phyloP scores from a whole-genome alignment of 2,888 invertebrate genomes.

The Erannis defoliaria region DNA sequence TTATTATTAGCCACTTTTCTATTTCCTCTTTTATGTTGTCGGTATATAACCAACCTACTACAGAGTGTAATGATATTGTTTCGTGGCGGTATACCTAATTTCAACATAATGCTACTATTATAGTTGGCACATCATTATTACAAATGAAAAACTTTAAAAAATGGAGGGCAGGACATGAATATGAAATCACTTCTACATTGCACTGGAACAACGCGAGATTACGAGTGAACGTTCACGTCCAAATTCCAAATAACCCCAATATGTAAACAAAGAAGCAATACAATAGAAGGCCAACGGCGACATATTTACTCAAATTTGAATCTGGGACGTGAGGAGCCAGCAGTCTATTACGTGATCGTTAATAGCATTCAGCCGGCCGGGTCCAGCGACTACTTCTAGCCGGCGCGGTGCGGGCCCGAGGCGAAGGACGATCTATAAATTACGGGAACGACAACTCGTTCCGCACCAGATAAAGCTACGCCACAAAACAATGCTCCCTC shows the following conservation, averaged over 20 bases:
- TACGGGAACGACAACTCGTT: constrained; percentile 84
- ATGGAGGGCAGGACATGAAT: constrained; percentile 50
- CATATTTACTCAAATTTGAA: constrained; percentile 81
- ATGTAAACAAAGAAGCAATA: constrained; percentile 69
- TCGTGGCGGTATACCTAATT: constrained; percentile 13
- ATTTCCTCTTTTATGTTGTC: not conserved
- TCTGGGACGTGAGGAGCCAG: constrained; percentile 75
- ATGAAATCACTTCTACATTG: constrained; percentile 54
- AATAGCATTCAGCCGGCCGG: constrained; percentile 63
- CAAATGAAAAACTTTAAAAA: constrained; percentile 42
- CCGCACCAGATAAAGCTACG: constrained; percentile 82
- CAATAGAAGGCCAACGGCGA: constrained; percentile 68
- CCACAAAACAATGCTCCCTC: constrained; percentile 82
- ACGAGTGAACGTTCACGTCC: constrained; percentile 60
- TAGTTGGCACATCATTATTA: constrained; percentile 26
- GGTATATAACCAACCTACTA: not conserved
- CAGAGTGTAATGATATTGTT: constrained; percentile 10
- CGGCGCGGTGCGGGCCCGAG: constrained; percentile 57
- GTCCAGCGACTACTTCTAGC: constrained; percentile 52
- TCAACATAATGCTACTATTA: constrained; percentile 37
- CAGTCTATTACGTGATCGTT: constrained; percentile 80
- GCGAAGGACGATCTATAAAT: constrained; percentile 84
- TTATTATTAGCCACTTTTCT: constrained; percentile 21
- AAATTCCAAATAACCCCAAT: constrained; percentile 65
- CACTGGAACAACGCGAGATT: constrained; percentile 62